Conservation (phyloP, 1,140 invertebrate species). For the Maniola jurtina region DNA sequence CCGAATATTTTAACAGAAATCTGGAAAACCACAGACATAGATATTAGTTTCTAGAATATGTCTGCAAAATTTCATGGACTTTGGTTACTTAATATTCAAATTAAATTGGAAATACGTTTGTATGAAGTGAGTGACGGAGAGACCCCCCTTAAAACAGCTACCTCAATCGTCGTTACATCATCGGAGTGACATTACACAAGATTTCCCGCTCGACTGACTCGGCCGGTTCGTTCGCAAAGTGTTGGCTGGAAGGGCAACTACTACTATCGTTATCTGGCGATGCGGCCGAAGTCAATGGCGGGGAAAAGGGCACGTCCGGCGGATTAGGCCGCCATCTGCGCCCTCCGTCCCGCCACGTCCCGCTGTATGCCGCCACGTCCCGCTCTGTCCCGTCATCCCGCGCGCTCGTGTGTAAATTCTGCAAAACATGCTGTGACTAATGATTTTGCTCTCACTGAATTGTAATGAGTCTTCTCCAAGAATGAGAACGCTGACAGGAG, state of each 20-base stretch:
- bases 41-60: no score
- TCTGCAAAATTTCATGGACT: no score
- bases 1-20: no score
- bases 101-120: no score
- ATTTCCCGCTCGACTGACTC: neutral
- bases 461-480: no score
- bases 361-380: neutral
- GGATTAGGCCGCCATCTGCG: constrained; percentile 24
- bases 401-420: neutral
- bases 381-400: neutral
- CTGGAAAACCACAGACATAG: no score
- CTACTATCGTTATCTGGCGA: constrained; percentile 6
- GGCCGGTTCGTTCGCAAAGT: neutral
- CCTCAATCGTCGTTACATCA: neutral
- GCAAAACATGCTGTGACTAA: neutral
- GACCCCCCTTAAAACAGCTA: no score
- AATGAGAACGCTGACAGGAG: no score
- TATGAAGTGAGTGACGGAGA: no score
- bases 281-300: constrained; percentile 17
- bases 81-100: no score
- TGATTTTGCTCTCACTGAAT: no score
- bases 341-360: constrained; percentile 15
- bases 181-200: neutral
- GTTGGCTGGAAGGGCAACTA: neutral
- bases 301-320: constrained; percentile 17